Evolutionary conservation across 2,888 invertebrate genomes (phyloP), one percentile per base, ranked within the genome.

Genomic region (Linnaemya tessellans): DNA sequence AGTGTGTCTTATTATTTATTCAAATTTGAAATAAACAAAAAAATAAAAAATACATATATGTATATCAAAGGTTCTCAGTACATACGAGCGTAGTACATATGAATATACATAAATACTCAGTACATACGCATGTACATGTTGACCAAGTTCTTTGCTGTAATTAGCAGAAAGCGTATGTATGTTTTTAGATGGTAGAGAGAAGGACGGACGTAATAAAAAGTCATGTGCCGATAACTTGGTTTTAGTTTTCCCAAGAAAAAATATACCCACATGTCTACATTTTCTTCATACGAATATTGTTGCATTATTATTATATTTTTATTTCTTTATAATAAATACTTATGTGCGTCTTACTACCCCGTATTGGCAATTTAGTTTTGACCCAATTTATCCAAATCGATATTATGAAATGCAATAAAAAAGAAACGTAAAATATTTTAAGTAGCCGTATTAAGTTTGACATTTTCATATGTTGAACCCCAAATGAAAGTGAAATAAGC

Each of bases 321-420:
- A 15, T 60, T 51, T 62, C 67, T 54, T 30, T 60, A 51, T 74
- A 51, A 74, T 43, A 74, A 60, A 13, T 62, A 68, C 60, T 60
- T 62, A 62, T 38, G 54, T 64, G 20, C 25, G 73, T 22, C 38
- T 81, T 60, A 62, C 74, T 68, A 75, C 22, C 43, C 46, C 41
- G 65, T 73, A 71, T 77, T 75, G 71, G 54, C 38, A 78, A 70
- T 70, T 81, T 58, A 74, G 46, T 81, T 84, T 81, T 84, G 81
- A 81, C 84, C 81, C 78, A 78, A 84, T 71, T 84, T 41, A 35
- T 43, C 3, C 49, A 18, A 78, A 84, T 84, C 84, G 84, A 84
- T 84, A 78, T 54, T 78, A 80, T 80, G 30, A 78, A 81, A 84
- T 71, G 56, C 80, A 84, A 71, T 75, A 75, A 49, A 62, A 68